Conservation (phyloP, 2,113 vertebrate genomes). For the Arvicanthis niloticus region DNA sequence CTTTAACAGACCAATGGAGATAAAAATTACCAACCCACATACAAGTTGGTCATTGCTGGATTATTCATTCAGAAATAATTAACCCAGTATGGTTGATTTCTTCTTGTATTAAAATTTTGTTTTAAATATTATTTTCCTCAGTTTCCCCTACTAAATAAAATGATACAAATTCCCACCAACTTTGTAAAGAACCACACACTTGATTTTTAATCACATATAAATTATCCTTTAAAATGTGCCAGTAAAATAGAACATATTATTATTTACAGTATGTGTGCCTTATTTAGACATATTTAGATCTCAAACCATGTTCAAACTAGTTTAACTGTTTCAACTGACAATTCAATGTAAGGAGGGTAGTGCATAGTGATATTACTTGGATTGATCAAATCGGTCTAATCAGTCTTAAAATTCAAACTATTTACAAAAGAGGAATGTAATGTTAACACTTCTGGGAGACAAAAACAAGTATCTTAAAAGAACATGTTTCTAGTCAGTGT, state of each 20-base stretch:
- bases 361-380: background rate
- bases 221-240: constrained; percentile 16
- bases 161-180: background rate
- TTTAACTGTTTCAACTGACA: constrained; percentile 50
- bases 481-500: background rate
- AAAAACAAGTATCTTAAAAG: constrained; percentile 38
- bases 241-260: background rate
- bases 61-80: background rate
- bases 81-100: background rate
- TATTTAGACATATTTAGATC: constrained; percentile 35
- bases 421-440: background rate
- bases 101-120: constrained; percentile 7
- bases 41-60: constrained; percentile 21
- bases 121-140: constrained; percentile 34
- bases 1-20: constrained; percentile 58
- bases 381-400: constrained; percentile 40
- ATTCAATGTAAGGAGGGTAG: background rate
- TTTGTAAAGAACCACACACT: constrained; percentile 45
- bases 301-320: constrained; percentile 34
- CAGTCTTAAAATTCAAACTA: constrained; percentile 27
- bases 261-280: background rate
- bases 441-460: constrained; percentile 1
- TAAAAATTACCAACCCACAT: constrained; percentile 59
- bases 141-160: constrained; percentile 39
- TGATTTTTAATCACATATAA: constrained; percentile 45